phyloP scores from a whole-genome alignment of 2,888 invertebrate genomes.

The Caenorhabditis doughertyi region DNA sequence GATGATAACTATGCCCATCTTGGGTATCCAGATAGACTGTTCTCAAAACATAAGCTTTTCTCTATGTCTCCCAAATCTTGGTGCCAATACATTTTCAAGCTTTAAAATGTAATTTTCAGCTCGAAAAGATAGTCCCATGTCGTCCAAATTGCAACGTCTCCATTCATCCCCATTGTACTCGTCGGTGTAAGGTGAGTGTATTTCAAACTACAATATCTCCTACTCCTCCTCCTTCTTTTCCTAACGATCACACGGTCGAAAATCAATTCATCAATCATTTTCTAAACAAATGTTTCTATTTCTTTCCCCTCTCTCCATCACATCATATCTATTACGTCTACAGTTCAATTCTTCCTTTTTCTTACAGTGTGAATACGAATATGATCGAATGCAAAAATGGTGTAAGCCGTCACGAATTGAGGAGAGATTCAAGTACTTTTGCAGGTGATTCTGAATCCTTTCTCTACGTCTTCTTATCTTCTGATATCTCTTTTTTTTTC shows the following conservation, averaged over 20 bases:
- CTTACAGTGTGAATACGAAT: constrained; percentile 67
- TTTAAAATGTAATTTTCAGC: constrained; percentile 45
- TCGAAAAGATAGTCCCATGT: constrained; percentile 66
- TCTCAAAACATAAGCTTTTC: too few species aligned
- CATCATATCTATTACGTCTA: constrained; percentile 35
- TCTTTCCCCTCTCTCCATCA: not conserved
- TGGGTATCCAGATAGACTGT: too few species aligned
- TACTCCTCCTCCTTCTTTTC: not conserved
- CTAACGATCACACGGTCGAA: not conserved
- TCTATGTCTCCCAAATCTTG: not conserved
- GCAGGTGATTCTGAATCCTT: constrained; percentile 56
- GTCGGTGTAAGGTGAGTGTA: constrained; percentile 64
- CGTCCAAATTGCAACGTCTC: constrained; percentile 62
- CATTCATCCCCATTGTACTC: constrained; percentile 67
- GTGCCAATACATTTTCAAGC: not conserved
- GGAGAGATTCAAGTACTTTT: constrained; percentile 58
- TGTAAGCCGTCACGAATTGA: constrained; percentile 53
- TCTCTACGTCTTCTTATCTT: constrained; percentile 3
- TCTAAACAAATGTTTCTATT: constrained; percentile 1
- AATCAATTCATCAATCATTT: constrained; percentile 47
- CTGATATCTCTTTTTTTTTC: constrained; percentile 13
- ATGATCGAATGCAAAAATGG: constrained; percentile 56
- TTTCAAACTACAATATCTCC: not conserved
- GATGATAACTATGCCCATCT: too few species aligned
- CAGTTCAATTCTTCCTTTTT: constrained; percentile 5